A percentile compares a stretch with the other conserved stretches of the same genome.
These are phyloP conservation scores for Brachylomia viminalis DNA, from an alignment of 2,888 invertebrate genomes.

Conservation along the genomic window DNA sequence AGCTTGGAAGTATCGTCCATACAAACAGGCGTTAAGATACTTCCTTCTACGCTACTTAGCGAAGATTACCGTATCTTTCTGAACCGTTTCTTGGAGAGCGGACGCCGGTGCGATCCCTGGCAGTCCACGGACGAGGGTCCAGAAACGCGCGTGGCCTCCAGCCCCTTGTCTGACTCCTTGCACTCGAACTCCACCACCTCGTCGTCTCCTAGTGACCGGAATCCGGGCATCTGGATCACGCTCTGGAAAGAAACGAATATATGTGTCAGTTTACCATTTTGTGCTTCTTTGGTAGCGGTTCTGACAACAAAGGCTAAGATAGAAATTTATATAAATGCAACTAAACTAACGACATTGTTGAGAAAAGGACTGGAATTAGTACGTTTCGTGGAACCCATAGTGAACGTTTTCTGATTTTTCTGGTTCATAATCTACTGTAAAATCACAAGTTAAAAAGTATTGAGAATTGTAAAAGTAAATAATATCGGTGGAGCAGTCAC, in stretches of 20 bases:
- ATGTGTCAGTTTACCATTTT: neutral
- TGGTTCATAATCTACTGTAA: constrained; percentile 2
- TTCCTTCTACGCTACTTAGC: constrained; percentile 54
- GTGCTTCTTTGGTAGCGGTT: neutral
- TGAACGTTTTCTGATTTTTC: neutral
- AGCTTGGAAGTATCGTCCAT: constrained; percentile 54
- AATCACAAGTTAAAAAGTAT: constrained; percentile 3
- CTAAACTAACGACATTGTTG: neutral
- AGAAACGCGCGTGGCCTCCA: constrained; percentile 96
- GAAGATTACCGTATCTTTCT: constrained; percentile 94
- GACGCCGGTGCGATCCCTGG: constrained; percentile 95
- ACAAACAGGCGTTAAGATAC: constrained; percentile 40
- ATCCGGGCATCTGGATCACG: constrained; percentile 97
- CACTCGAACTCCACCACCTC: constrained; percentile 97
- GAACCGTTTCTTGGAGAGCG: constrained; percentile 95
- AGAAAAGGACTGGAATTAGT: neutral
- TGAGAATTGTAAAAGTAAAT: constrained; percentile 30
- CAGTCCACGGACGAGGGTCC: constrained; percentile 95
- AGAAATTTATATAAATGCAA: neutral
- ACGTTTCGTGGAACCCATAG: neutral
- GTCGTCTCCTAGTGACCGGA: constrained; percentile 96
- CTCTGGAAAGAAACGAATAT: constrained; percentile 91
- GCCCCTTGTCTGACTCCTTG: constrained; percentile 95
- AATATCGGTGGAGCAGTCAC: constrained; percentile 31
- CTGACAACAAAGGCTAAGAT: neutral